A percentile compares a stretch with the other conserved stretches of the same genome.
Conservation (phyloP, 2,888 invertebrate genomes). For the Cactoblastis cactorum region DNA sequence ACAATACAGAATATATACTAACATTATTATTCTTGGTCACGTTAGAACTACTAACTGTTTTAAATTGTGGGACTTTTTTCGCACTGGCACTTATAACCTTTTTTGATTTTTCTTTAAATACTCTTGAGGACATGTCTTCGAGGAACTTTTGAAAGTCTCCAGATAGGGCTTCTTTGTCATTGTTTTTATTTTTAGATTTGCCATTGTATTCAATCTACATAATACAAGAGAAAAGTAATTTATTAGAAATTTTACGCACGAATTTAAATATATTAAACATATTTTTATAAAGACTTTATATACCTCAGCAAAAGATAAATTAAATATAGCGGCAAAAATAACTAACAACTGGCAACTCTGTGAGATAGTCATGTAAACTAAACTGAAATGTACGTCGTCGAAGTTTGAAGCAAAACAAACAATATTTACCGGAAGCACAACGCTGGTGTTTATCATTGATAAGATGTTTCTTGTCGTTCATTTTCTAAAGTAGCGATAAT, state of each 20-base stretch:
- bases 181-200: conserved; percentile 5
- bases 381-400: conserved; percentile 3
- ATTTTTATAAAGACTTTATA: too few relatives aligned
- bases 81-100: too few relatives aligned
- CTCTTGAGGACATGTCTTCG: conserved; percentile 35
- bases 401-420: conserved; percentile 8
- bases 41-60: not conserved
- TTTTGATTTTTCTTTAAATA: conserved; percentile 28
- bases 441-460: conserved; percentile 14
- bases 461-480: conserved; percentile 19
- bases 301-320: not conserved
- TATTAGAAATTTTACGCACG: not conserved
- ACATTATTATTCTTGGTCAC: not conserved
- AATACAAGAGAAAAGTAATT: not conserved
- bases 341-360: conserved; percentile 1
- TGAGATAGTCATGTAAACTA: conserved; percentile 14
- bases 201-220: conserved; percentile 13
- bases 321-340: conserved; percentile 12
- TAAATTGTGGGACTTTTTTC: not conserved
- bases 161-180: conserved; percentile 24
- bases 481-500: conserved; percentile 20
- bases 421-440: conserved; percentile 5
- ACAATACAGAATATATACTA: not conserved
- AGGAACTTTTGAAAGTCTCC: conserved; percentile 41
- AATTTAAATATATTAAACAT: not conserved